Evolutionary conservation across 1,140 invertebrate genomes (phyloP), one percentile per base, ranked within the genome.

Genomic region (Drosophila grimshawi): DNA sequence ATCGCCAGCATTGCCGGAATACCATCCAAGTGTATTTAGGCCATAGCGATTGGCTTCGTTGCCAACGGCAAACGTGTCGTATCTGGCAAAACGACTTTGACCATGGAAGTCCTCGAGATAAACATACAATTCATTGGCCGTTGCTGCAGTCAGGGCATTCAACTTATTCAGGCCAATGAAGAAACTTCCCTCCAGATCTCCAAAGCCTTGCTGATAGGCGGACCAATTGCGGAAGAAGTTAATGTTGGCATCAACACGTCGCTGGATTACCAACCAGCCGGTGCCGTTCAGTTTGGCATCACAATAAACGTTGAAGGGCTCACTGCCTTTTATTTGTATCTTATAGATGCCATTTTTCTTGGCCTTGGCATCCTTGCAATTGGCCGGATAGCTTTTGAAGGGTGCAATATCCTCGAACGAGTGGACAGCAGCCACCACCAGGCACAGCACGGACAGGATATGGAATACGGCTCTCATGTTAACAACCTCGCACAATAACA

Each of bases 221-320:
- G 65, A 55, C 76, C 76, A 75, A 30, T 70, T 75, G 55, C 76
- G 71, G 43, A 65, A 75, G 45, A 78, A 78, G 48, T 78, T 78
- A 2, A 61, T 35, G 1, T 45, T 49, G 49, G 48, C 55, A 48
- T 61, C 66, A 27, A 78, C 72, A 8, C 76, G 76, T 3, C 76
- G 71, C 39, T 78, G 76, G 6, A 78, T 65, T 4, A 78, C 71
- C 59, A 78, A 29, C 71, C 72, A 53, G 11, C 75, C 75, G 1
- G 43, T n/a, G 11, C 75, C 75, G 6, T 53, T 46, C 3, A 51
- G 46, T 30, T 33, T 55, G 2, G 63, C 75, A 39, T 77, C 75
- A 33, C 75, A 77, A 55, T 64, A 77, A 5, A 74, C 75, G 0
- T 74, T 41, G 35, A 77, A 59, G 7, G 64, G 45, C 8, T 55